Base-by-base conservation (phyloP, 2,888 invertebrate genomes). In the Platycnemis pennipes region DNA sequence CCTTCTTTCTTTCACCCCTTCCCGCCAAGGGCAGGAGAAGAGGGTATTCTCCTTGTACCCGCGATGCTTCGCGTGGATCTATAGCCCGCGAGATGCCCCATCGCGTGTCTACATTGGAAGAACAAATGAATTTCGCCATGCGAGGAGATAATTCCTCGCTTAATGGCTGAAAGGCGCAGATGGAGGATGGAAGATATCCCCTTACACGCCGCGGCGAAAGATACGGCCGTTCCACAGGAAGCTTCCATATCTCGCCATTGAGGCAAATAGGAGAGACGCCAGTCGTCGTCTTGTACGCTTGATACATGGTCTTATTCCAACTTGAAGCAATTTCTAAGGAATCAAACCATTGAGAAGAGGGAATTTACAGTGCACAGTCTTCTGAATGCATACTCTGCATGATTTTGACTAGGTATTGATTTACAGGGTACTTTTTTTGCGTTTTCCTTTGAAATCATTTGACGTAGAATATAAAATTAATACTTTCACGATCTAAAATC, bases 91-190 rank as follows among this genome's bases (percentile, higher is more conserved):
- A 77, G 37, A 77, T 37, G 77, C 37, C 77, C 31, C 77, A 77
- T 77, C 77, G 77, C 77, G 77, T 77, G 77, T 77, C 77, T 37
- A 77, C 37, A 37, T 77, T 37, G 4, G 37, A 77, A 11, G 37
- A 77, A 77, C 77, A 77, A 77, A 77, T 77, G 77, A 77, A 77
- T 37, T 77, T 77, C 77, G 37, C 77, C 77, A 77, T 37, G 77
- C 31, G 77, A 37, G 37, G 77, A 77, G 77, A 77, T 77, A 77
- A 77, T 77, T 77, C 77, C 37, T 77, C 37, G 11, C 77, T 77
- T 77, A 77, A 77, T 77, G 77, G 77, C 13, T 37, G 69, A 69
- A 69, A 69, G 31, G n/a, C 69, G 31, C 13, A 69, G 69, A 69
- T 31, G 37, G 13, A 31, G 77, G 77, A 77, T 31, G 77, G 2